Conservation (phyloP, 2,888 invertebrate genomes). For the Eupithecia exiguata region DNA sequence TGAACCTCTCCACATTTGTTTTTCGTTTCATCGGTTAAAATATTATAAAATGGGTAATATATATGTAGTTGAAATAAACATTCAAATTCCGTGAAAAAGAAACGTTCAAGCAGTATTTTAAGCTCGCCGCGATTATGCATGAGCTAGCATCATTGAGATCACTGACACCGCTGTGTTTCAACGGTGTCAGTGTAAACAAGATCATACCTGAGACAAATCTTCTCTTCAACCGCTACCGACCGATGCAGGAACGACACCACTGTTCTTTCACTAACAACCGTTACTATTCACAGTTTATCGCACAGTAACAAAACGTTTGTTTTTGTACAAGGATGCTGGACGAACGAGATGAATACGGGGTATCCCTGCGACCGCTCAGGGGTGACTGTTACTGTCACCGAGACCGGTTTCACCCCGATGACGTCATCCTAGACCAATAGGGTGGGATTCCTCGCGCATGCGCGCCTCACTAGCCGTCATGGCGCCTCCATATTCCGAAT, state of each 20-base stretch:
- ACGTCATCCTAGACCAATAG: conserved; percentile 82
- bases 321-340: conserved; percentile 56
- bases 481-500: conserved; percentile 69
- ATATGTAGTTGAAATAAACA: background rate
- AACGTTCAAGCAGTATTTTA: conserved; percentile 29
- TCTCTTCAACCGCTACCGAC: conserved; percentile 32
- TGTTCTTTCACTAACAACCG: conserved; percentile 56
- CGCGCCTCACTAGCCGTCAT: conserved; percentile 74
- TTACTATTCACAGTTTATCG: conserved; percentile 56
- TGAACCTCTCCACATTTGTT: too few species aligned
- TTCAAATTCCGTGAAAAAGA: background rate
- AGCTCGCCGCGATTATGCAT: conserved; percentile 54
- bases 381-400: conserved; percentile 81
- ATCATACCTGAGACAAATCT: conserved; percentile 48
- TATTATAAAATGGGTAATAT: background rate
- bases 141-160: conserved; percentile 65
- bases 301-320: conserved; percentile 66
- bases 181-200: conserved; percentile 74
- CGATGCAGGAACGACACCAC: conserved; percentile 41
- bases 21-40: background rate
- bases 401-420: conserved; percentile 81
- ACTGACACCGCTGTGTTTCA: conserved; percentile 60
- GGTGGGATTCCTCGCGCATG: conserved; percentile 74
- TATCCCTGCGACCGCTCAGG: conserved; percentile 69
- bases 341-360: conserved; percentile 59